These are phyloP conservation scores for Danaus melanippus DNA, from an alignment of 1,140 invertebrate species.

Conservation along the genomic window DNA sequence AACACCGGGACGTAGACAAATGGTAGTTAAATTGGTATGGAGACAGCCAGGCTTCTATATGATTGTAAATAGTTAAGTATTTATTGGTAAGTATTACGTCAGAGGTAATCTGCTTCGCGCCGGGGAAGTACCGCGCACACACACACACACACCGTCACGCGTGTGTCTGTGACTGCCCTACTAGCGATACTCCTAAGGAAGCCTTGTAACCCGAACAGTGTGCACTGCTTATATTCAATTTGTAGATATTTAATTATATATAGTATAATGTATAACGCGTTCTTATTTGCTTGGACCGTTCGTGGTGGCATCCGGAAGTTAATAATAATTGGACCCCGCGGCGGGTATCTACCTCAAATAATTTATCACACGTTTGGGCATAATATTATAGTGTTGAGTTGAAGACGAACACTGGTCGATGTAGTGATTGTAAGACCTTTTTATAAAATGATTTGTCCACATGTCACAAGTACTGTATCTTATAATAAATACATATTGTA, in stretches of 20 bases:
- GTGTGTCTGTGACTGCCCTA: too few species aligned
- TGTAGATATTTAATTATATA: constrained; percentile 72
- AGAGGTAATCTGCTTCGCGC: constrained; percentile 63
- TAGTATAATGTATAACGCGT: constrained; percentile 68
- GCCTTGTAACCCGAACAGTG: constrained; percentile 47
- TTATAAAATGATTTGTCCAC: constrained; percentile 66
- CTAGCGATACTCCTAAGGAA: constrained; percentile 39
- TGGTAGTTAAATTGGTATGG: constrained; percentile 28
- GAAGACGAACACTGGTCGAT: constrained; percentile 51
- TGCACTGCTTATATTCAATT: constrained; percentile 68
- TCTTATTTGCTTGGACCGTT: constrained; percentile 60
- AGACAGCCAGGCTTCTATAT: constrained; percentile 26
- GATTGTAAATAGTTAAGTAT: constrained; percentile 62
- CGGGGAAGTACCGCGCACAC: constrained; percentile 8
- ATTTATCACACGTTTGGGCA: constrained; percentile 70
- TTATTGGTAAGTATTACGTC: constrained; percentile 62
- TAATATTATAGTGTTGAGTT: constrained; percentile 64
- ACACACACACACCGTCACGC: too few species aligned
- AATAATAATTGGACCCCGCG: constrained; percentile 61
- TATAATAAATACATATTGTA: constrained; percentile 72
- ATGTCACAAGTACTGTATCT: constrained; percentile 70
- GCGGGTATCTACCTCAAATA: constrained; percentile 67
- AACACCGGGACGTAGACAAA: constrained; percentile 23
- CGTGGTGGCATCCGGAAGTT: constrained; percentile 51
- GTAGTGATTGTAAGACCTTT: constrained; percentile 54